Percentiles rank a stretch among this genome's conserved stretches.
Evolutionary conservation across 1,140 invertebrate species (phyloP).

Genomic region (Euura lappo): DNA sequence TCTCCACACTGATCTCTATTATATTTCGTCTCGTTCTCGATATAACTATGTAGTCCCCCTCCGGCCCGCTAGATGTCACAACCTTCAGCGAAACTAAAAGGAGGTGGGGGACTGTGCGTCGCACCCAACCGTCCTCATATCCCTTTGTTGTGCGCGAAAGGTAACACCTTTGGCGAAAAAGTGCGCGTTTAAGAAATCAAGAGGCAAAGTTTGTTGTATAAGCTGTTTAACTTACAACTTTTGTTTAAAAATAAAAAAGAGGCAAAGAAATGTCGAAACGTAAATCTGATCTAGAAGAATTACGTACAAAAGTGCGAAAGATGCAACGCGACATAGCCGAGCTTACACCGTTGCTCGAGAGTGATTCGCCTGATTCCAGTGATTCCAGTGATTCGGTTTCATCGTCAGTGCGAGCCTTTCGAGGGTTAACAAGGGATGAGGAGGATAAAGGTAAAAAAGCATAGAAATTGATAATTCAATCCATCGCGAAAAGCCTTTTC

Average conservation of each 20-base stretch:
- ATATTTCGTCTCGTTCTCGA: neutral
- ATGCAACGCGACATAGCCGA: constrained; percentile 8
- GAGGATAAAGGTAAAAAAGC: constrained; percentile 13
- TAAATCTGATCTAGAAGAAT: constrained; percentile 3
- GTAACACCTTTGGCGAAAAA: constrained; percentile 11
- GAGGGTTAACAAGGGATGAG: constrained; percentile 8
- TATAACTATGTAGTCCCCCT: no score
- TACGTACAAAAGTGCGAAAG: constrained; percentile 13
- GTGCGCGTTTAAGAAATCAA: no score
- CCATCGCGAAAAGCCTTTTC: neutral
- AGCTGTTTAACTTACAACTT: no score
- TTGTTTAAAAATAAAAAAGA: constrained; percentile 5
- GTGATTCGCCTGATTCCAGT: constrained; percentile 3
- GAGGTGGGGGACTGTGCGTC: no score
- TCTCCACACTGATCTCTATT: no score
- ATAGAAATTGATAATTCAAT: no score
- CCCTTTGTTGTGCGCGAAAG: constrained; percentile 12
- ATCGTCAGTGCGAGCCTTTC: constrained; percentile 14
- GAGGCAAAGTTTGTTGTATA: no score
- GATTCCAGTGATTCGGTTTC: constrained; percentile 3
- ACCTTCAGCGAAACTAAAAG: constrained; percentile 15
- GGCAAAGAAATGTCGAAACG: constrained; percentile 8
- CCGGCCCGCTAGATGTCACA: constrained; percentile 17
- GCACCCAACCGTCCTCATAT: no score
- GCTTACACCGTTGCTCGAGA: constrained; percentile 11